These are phyloP conservation scores for Erebia aethiops DNA, from an alignment of 2,888 invertebrate genomes.

Conservation along the genomic window DNA sequence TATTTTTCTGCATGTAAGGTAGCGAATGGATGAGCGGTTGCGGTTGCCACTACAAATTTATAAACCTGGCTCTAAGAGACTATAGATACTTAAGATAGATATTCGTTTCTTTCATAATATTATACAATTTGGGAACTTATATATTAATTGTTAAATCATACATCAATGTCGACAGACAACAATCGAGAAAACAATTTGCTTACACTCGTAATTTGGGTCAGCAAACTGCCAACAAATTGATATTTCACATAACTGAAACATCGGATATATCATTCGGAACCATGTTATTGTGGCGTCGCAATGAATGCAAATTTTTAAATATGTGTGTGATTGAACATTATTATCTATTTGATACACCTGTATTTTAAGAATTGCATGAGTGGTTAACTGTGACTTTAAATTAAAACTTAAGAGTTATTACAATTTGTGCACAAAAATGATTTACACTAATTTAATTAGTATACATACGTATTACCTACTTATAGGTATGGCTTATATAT, in stretches of 20 bases:
- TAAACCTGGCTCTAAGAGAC: too few relatives aligned
- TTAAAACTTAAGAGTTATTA: too few relatives aligned
- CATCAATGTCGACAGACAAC: slow-evolving; percentile 2
- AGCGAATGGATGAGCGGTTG: too few relatives aligned
- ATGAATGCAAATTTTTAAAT: neutral
- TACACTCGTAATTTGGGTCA: slow-evolving; percentile 8
- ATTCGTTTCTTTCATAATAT: too few relatives aligned
- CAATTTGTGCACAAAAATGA: too few relatives aligned
- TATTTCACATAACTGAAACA: slow-evolving; percentile 10
- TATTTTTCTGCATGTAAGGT: too few relatives aligned
- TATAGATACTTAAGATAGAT: too few relatives aligned
- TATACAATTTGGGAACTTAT: neutral
- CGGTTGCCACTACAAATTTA: too few relatives aligned
- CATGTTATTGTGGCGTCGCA: neutral
- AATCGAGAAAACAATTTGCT: slow-evolving; percentile 14
- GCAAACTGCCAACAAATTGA: slow-evolving; percentile 15
- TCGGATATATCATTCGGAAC: slow-evolving; percentile 9
- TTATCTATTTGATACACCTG: neutral
- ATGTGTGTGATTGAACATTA: neutral
- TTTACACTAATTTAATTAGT: too few relatives aligned
- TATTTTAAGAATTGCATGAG: neutral
- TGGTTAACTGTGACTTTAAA: too few relatives aligned
- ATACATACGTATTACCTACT: too few relatives aligned
- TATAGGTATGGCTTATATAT: too few relatives aligned
- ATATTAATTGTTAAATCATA: slow-evolving; percentile 2